These are phyloP conservation scores for Lophotriccus pileatus DNA, from an alignment of 2,797 vertebrate genomes.

Conservation along the genomic window DNA sequence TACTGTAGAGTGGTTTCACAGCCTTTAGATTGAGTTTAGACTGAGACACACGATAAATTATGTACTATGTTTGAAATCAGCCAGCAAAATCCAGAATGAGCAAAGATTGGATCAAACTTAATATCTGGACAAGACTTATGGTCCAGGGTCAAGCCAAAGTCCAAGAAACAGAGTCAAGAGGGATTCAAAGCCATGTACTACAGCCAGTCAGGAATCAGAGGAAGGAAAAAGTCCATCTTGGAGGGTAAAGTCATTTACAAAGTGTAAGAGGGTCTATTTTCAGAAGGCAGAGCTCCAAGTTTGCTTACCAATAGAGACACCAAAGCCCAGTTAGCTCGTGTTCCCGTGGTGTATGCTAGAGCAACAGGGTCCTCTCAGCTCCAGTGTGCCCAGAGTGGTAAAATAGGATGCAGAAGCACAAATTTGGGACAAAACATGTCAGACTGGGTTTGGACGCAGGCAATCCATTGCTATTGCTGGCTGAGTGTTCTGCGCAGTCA, in stretches of 20 bases:
- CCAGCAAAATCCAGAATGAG: neutral
- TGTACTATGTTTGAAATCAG: neutral
- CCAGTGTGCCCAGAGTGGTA: too few relatives aligned
- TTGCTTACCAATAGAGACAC: neutral
- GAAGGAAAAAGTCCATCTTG: neutral
- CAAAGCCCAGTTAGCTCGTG: fast-evolving
- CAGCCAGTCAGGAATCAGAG: neutral
- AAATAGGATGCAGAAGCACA: neutral
- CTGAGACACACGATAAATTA: neutral
- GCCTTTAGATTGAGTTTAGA: neutral
- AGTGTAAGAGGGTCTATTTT: neutral
- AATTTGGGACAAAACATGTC: neutral
- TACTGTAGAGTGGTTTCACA: neutral
- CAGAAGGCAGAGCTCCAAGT: neutral
- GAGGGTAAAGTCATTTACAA: neutral
- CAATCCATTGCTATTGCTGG: fast-evolving
- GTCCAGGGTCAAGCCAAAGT: neutral
- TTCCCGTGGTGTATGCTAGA: fast-evolving
- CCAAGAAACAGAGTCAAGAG: neutral
- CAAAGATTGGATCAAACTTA: neutral
- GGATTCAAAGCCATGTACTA: neutral
- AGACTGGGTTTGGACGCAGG: neutral
- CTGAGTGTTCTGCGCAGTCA: neutral
- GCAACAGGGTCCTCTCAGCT: neutral
- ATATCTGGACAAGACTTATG: neutral